Conservation (phyloP, 1,140 invertebrate genomes). For the Dufourea novaeangliae region DNA sequence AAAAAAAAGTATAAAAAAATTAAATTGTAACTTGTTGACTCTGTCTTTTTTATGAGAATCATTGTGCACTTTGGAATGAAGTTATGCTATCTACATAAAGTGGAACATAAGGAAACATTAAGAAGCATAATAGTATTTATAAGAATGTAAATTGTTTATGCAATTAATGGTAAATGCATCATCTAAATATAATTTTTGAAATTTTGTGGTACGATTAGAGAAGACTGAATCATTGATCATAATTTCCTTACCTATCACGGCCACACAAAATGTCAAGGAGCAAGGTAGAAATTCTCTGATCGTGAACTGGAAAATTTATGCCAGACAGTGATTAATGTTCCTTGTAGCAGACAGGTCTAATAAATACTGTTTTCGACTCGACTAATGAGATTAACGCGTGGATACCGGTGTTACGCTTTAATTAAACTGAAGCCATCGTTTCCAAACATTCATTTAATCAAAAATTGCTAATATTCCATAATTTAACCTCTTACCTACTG, state of each 20-base stretch:
- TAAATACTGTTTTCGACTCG: not conserved
- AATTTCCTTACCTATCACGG: no score
- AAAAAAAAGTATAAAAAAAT: no score
- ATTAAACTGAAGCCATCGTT: no score
- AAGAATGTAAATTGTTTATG: not conserved
- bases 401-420: not conserved
- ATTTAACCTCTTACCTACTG: no score
- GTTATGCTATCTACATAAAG: no score
- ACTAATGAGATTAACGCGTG: not conserved
- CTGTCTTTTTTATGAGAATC: no score
- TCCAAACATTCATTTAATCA: no score
- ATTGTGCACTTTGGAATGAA: no score
- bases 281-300: slow-evolving; percentile 15
- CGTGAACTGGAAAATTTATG: slow-evolving; percentile 7
- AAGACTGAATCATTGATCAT: not conserved
- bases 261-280: not conserved
- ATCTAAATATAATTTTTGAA: not conserved
- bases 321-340: not conserved
- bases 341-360: not conserved
- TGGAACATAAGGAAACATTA: no score
- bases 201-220: not conserved
- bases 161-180: not conserved
- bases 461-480: no score
- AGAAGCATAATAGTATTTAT: no score
- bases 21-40: no score